Percentiles rank a stretch among this genome's conserved stretches.
Conservation (phyloP, 2,888 invertebrate species). For the Acrobasis repandana region DNA sequence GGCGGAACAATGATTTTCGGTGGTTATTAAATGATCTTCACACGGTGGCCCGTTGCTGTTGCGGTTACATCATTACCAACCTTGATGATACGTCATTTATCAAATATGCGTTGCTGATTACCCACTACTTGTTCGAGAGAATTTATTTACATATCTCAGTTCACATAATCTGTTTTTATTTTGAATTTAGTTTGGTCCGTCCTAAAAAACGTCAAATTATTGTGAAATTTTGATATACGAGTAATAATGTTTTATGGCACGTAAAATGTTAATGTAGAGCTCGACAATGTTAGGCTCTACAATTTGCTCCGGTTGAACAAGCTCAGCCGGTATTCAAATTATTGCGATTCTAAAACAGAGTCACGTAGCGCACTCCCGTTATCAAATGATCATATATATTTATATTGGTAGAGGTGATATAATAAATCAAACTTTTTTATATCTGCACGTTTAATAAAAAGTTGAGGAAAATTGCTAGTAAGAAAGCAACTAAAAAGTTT, state of each 20-base stretch:
- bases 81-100: constrained; percentile 61
- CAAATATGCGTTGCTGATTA: constrained; percentile 56
- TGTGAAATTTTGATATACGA: neutral
- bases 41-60: constrained; percentile 55
- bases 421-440: constrained; percentile 8
- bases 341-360: constrained; percentile 6
- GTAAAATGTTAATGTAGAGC: neutral
- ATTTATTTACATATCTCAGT: constrained; percentile 2
- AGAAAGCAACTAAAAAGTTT: neutral
- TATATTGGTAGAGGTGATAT: neutral
- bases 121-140: constrained; percentile 38
- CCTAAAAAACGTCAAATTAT: neutral
- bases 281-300: neutral
- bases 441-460: neutral
- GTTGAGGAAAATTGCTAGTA: neutral
- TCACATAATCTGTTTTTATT: neutral
- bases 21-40: constrained; percentile 45
- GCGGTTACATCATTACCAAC: constrained; percentile 68
- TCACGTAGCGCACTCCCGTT: constrained; percentile 16
- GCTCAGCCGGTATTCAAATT: constrained; percentile 8
- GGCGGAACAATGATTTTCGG: constrained; percentile 48
- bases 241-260: neutral
- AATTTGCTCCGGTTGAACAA: neutral
- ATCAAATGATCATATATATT: constrained; percentile 14
- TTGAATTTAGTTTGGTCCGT: neutral